Evolutionary conservation across 2,797 vertebrate genomes (phyloP), one percentile per base, ranked within the genome.

Genomic region (Philypnodon macrostomus): DNA sequence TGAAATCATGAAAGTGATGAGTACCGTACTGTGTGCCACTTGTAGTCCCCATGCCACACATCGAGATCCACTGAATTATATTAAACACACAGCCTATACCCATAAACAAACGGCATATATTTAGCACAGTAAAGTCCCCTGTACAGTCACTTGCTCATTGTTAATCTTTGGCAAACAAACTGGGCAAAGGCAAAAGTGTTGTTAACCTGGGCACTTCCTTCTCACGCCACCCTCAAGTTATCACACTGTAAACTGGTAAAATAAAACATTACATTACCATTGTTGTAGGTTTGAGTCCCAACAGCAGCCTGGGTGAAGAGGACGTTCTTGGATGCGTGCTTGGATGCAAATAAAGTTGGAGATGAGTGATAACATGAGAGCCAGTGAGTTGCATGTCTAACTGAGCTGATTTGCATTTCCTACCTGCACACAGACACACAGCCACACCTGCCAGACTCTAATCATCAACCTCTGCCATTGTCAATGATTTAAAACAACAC

Each of bases 371-470:
- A 56, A 26, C 16, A 7, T 41, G 26, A 21, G 52, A 60, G 63
- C 35, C 11, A 2, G 40, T 59, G 61, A 48, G 41, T 12, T 47
- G 44, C 51, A 47, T 63, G 51, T 70, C 49, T 60, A 53, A 57
- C 64, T 55, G 58, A 35, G 11, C 48, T 70, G 13, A 73, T 88
- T 87, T 87, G 83, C 87, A 88, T 88, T 81, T 81, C 66, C 79
- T 77, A 72, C 69, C 63, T 75, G 59, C n/a, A 35, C 17, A 23
- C n/a, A 46, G 12, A 17, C 19, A 45, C 21, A 27, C 44, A 40
- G 61, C 6, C 35, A 66, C 63, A 63, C 63, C 70, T 71, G 44
- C 64, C n/a, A n/a, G n/a, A n/a, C n/a, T 38, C 46, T 13, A 21
- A 48, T 44, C 7, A 53, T 42, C 23, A 59, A 32, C 47, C 31